Percentiles rank a stretch among this genome's conserved stretches.
Evolutionary conservation across 2,888 invertebrate genomes (phyloP).

Genomic region (Ornithoptera priamus): DNA sequence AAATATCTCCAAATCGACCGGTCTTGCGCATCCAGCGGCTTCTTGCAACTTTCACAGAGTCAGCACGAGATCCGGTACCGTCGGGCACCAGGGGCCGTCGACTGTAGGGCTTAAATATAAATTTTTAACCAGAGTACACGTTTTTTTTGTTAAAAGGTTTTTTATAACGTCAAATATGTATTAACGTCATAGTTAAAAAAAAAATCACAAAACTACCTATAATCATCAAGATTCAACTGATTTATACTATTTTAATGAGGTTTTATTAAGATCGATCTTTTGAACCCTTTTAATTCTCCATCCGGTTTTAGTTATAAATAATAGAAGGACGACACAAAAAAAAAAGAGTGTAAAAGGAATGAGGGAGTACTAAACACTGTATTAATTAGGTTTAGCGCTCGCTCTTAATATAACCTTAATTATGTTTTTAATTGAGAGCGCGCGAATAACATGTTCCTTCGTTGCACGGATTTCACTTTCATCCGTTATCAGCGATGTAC

Average conservation of each 20-base stretch:
- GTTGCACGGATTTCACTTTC: constrained; percentile 39
- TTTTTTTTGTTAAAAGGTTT: too few species aligned
- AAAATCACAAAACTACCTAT: too few species aligned
- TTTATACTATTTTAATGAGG: neutral
- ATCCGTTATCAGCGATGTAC: constrained; percentile 35
- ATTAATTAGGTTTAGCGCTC: constrained; percentile 67
- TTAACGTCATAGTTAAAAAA: too few species aligned
- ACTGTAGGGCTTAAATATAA: too few species aligned
- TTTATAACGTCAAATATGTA: too few species aligned
- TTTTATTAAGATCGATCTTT: neutral
- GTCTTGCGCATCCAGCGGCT: too few species aligned
- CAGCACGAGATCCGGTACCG: too few species aligned
- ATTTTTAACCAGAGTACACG: too few species aligned
- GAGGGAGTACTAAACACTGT: constrained; percentile 46
- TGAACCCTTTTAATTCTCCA: neutral
- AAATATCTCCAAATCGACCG: too few species aligned
- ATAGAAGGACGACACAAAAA: neutral
- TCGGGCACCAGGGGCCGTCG: too few species aligned
- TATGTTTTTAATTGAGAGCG: constrained; percentile 73
- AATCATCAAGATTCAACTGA: neutral
- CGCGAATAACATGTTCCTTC: constrained; percentile 62
- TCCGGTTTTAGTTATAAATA: neutral
- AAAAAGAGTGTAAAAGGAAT: constrained; percentile 24
- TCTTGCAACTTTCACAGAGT: too few species aligned
- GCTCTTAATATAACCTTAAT: constrained; percentile 70